A percentile compares a stretch with the other conserved stretches of the same genome.
These are phyloP conservation scores for Paratrypauchen microcephalus DNA, from an alignment of 2,797 vertebrate genomes.

Conservation along the genomic window DNA sequence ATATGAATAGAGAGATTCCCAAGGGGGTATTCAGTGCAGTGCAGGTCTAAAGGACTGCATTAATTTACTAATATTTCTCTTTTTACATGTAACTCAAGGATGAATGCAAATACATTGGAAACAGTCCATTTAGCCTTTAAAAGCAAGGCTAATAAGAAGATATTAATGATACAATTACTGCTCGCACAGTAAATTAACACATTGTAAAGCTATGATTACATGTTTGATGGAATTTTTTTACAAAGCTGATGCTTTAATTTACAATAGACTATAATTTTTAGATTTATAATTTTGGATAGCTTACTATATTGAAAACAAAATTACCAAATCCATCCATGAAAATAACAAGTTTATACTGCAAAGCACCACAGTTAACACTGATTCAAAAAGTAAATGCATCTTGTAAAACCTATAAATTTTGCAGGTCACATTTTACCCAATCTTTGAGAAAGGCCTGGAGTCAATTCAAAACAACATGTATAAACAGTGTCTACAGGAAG, in stretches of 20 bases:
- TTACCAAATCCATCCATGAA: neutral
- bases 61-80: slow-evolving; percentile 8
- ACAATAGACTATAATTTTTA: neutral
- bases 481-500: slow-evolving; percentile 56
- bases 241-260: neutral
- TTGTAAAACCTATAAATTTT: slow-evolving; percentile 24
- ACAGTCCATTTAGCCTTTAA: neutral
- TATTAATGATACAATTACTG: slow-evolving; percentile 8
- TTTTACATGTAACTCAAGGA: neutral
- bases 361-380: neutral
- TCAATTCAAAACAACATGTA: slow-evolving; percentile 41
- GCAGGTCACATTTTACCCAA: slow-evolving; percentile 30
- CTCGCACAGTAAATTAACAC: neutral
- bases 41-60: slow-evolving; percentile 16
- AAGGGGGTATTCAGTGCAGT: slow-evolving; percentile 18
- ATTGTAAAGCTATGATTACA: neutral
- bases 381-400: slow-evolving; percentile 1
- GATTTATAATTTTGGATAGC: neutral
- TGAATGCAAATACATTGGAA: neutral
- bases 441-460: slow-evolving; percentile 43
- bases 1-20: slow-evolving; percentile 35
- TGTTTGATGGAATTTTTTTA: neutral
- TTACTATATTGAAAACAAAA: neutral
- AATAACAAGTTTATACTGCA: neutral
- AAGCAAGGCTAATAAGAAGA: neutral